Evolutionary conservation across 2,888 invertebrate genomes (phyloP).

Genomic region (Ormyrus labotus): DNA sequence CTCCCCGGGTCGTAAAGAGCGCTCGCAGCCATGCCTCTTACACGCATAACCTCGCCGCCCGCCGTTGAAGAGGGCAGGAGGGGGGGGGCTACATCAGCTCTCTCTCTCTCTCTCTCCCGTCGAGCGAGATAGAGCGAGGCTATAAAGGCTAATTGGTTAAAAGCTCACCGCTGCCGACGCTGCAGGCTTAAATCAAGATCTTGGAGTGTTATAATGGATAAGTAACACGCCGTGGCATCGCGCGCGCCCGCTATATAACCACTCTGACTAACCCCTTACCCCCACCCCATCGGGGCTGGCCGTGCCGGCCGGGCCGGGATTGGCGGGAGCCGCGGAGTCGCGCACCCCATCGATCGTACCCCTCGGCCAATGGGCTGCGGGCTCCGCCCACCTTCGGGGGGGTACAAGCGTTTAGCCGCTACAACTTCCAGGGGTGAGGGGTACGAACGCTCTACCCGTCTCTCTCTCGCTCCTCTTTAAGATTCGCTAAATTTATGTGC

Average conservation of each 20-base stretch:
- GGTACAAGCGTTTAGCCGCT: not conserved
- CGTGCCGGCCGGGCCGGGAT: not conserved
- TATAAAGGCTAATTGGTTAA: conserved; percentile 77
- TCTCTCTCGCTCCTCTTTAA: too few relatives aligned
- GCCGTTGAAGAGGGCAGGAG: too few relatives aligned
- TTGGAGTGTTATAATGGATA: conserved; percentile 77
- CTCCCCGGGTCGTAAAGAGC: not conserved
- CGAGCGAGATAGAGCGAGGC: conserved; percentile 61
- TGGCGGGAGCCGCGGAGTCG: conserved; percentile 1
- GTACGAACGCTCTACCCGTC: too few relatives aligned
- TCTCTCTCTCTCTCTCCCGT: too few relatives aligned
- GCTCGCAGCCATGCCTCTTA: not conserved
- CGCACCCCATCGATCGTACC: conserved; percentile 47
- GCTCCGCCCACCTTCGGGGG: not conserved
- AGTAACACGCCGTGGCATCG: conserved; percentile 74
- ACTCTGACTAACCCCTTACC: not conserved
- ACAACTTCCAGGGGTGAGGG: too few relatives aligned
- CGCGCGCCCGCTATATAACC: not conserved
- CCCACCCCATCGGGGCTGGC: not conserved
- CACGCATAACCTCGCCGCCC: not conserved
- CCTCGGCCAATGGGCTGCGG: conserved; percentile 16
- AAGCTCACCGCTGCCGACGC: conserved; percentile 73
- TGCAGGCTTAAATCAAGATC: conserved; percentile 76
- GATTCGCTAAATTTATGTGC: too few relatives aligned
- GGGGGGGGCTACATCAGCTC: conserved; percentile 66